Conservation (phyloP, 2,888 invertebrate genomes). For the Dione juno region DNA sequence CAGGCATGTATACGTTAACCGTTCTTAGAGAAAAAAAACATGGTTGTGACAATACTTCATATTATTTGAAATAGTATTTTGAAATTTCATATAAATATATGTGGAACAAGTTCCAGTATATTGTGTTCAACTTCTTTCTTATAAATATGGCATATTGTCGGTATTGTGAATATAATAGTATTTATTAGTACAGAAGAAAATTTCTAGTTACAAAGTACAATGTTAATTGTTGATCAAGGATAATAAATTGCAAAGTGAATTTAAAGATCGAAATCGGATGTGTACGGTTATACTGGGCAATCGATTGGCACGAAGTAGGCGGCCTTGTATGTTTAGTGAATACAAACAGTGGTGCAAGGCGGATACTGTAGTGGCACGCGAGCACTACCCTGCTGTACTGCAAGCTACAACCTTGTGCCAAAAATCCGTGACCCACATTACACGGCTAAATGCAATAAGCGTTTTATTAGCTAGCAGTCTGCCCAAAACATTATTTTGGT, state of each 20-base stretch:
- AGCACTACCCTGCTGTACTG: slow-evolving; percentile 58
- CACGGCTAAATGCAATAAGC: slow-evolving; percentile 73
- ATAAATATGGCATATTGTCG: too few species aligned
- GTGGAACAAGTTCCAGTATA: too few species aligned
- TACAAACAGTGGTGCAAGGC: slow-evolving; percentile 68
- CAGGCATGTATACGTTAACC: too few species aligned
- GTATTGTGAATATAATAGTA: background rate
- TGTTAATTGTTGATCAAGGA: slow-evolving; percentile 4
- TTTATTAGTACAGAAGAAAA: slow-evolving; percentile 10
- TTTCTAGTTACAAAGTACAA: slow-evolving; percentile 1
- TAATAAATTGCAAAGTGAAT: slow-evolving; percentile 22
- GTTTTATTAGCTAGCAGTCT: slow-evolving; percentile 68
- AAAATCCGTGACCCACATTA: slow-evolving; percentile 80
- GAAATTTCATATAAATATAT: too few species aligned
- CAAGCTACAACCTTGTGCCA: slow-evolving; percentile 77
- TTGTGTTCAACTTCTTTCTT: too few species aligned
- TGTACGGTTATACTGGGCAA: slow-evolving; percentile 67
- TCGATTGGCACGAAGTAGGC: slow-evolving; percentile 64
- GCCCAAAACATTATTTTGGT: slow-evolving; percentile 41
- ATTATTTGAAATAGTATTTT: too few species aligned
- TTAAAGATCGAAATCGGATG: slow-evolving; percentile 60
- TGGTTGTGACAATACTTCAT: too few species aligned
- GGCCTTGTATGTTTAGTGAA: slow-evolving; percentile 76
- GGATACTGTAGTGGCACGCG: slow-evolving; percentile 73
- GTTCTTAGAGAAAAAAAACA: too few species aligned